A percentile compares a stretch with the other conserved stretches of the same genome.
Conservation (phyloP, 37 sponge, comb jelly and placozoan species). For the Theonella swinhoei region DNA sequence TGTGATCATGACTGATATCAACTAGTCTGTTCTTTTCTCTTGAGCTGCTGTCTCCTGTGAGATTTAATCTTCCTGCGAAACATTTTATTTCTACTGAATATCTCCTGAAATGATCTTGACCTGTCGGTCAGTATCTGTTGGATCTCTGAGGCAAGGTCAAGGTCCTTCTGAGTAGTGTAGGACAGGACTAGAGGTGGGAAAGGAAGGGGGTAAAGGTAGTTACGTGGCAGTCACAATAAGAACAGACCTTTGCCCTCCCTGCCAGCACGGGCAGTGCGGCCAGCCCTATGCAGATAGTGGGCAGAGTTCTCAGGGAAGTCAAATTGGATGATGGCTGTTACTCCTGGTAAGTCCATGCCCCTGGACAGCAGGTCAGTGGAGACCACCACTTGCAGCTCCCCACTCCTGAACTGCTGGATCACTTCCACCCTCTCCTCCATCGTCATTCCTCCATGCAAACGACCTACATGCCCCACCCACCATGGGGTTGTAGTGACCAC, state of each 20-base stretch:
- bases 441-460: constrained; percentile 31
- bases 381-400: constrained; percentile 47
- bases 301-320: constrained; percentile 83
- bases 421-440: constrained; percentile 20
- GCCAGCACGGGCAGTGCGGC: constrained; percentile 83
- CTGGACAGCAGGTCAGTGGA: constrained; percentile 75
- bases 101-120: constrained; percentile 39
- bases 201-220: neutral
- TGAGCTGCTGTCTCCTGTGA: neutral
- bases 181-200: constrained; percentile 41
- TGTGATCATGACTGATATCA: neutral
- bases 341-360: constrained; percentile 78
- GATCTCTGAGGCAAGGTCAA: constrained; percentile 50
- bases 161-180: constrained; percentile 32
- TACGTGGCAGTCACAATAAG: neutral
- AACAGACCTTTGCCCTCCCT: constrained; percentile 68
- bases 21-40: neutral
- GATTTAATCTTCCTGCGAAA: constrained; percentile 71
- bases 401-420: constrained; percentile 50
- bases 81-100: constrained; percentile 87
- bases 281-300: constrained; percentile 83
- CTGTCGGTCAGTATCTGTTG: constrained; percentile 24
- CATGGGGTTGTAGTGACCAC: neutral
- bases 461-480: constrained; percentile 18
- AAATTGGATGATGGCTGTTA: constrained; percentile 75